Base-by-base conservation (phyloP, 2,888 invertebrate genomes). In the Plagodis pulveraria region DNA sequence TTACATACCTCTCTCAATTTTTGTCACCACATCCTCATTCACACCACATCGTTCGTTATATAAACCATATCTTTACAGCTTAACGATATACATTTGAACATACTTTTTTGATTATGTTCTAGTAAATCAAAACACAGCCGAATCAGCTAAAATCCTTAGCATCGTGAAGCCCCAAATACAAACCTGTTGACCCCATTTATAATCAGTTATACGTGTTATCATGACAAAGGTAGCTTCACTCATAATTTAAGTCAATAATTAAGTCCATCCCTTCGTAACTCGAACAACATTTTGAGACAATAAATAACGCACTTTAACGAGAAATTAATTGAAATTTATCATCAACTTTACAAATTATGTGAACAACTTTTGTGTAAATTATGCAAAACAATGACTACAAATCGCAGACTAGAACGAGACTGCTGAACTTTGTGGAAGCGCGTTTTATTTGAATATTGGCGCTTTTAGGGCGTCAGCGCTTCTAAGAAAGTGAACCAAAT, bases 371-470 rank as follows among this genome's bases (percentile, higher is more conserved):
- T 34, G 43, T 46, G 49, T 44, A 53, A 22, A 50, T 58, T 50
- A 53, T 58, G 50, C 50, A 50, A 50, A 58, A 58, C 54, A 54
- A 58, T 43, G 58, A 50, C 58, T 36, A 50, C 54, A 54, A 58
- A 58, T 58, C 36, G 35, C 46, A 8, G 54, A 58, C 41, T 58
- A 32, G 43, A 33, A 47, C 34, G 45, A 41, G 44, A 50, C 46
- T 41, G 6, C 42, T 32, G 47, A 50, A 50, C 32, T 43, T 22
- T 35, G 33, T 9, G 6, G 11, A 6, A 7, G 5, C 50, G 46
- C 35, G 41, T 7, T 40, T 12, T 46, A 51, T 48, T 44, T 36
- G 48, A 47, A 43, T 47, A 22, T 36, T 10, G 49, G 22, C 4
- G 22, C 22, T 1, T 22, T 22, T 22, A 4, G 4, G 22, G 22